Evolutionary conservation across 2,888 invertebrate species (phyloP).

Genomic region (Leucozona laternaria): DNA sequence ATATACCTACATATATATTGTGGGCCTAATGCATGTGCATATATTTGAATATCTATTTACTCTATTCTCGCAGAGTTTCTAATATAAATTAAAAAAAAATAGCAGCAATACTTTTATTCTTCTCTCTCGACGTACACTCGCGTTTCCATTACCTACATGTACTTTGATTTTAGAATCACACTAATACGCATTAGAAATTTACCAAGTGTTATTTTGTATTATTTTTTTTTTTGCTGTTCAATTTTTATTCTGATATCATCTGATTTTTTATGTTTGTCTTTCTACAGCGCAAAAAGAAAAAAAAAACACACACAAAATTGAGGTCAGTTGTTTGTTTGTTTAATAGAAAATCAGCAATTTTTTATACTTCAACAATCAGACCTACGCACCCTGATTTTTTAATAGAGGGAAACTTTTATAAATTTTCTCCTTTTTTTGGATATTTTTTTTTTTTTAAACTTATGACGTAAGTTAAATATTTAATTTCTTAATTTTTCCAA

Average conservation of each 20-base stretch:
- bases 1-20: slow-evolving; percentile 5
- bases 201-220: slow-evolving; percentile 52
- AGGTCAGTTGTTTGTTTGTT: slow-evolving; percentile 74
- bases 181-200: slow-evolving; percentile 75
- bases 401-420: slow-evolving; percentile 62
- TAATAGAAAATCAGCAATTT: slow-evolving; percentile 71
- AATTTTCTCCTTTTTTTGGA: slow-evolving; percentile 35
- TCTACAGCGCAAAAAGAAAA: slow-evolving; percentile 68
- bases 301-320: slow-evolving; percentile 47
- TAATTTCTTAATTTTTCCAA: slow-evolving; percentile 7
- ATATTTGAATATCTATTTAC: slow-evolving; percentile 73
- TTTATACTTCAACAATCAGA: slow-evolving; percentile 21
- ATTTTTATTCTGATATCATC: slow-evolving; percentile 74
- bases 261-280: slow-evolving; percentile 68
- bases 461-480: slow-evolving; percentile 64
- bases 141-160: slow-evolving; percentile 54
- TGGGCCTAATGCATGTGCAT: slow-evolving; percentile 75
- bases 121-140: slow-evolving; percentile 58
- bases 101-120: slow-evolving; percentile 68
- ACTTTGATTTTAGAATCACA: slow-evolving; percentile 74
- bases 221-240: slow-evolving; percentile 43
- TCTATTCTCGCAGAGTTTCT: slow-evolving; percentile 34
- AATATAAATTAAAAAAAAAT: slow-evolving; percentile 34
- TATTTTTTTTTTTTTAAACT: slow-evolving; percentile 60
- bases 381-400: slow-evolving; percentile 66